These are phyloP conservation scores for Zaprionus obscuricornis DNA, from an alignment of 2,888 invertebrate species.

Conservation along the genomic window DNA sequence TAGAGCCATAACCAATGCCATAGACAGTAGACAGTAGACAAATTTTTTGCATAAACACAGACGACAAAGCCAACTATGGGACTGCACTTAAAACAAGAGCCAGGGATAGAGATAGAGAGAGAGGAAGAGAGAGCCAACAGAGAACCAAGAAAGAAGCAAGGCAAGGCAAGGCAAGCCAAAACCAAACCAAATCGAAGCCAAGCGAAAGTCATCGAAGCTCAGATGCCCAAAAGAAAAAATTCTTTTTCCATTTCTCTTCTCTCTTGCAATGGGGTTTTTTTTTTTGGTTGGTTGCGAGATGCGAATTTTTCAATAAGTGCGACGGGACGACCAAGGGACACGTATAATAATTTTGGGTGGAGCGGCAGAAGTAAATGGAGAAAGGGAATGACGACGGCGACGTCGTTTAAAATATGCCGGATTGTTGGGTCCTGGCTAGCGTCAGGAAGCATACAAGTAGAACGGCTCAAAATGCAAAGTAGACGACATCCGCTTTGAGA, in stretches of 20 bases:
- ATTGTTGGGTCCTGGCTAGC: slow-evolving; percentile 56
- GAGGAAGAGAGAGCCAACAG: slow-evolving; percentile 12
- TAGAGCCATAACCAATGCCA: slow-evolving; percentile 23
- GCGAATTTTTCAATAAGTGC: slow-evolving; percentile 78
- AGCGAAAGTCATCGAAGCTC: slow-evolving; percentile 61
- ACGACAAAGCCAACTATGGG: slow-evolving; percentile 76
- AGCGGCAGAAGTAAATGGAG: not conserved
- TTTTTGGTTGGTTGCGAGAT: slow-evolving; percentile 44
- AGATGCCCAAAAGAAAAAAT: slow-evolving; percentile 52
- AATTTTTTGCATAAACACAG: slow-evolving; percentile 79
- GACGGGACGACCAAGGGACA: slow-evolving; percentile 50
- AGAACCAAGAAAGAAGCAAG: slow-evolving; percentile 21
- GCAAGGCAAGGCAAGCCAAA: slow-evolving; percentile 11
- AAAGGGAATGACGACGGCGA: slow-evolving; percentile 14
- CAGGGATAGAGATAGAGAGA: no score
- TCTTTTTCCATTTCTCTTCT: slow-evolving; percentile 19
- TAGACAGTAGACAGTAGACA: slow-evolving; percentile 63
- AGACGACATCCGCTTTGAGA: slow-evolving; percentile 79
- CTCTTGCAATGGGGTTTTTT: not conserved
- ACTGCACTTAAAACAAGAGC: slow-evolving; percentile 75
- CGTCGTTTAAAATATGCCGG: slow-evolving; percentile 76
- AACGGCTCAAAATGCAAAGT: slow-evolving; percentile 79
- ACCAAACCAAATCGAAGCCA: slow-evolving; percentile 46
- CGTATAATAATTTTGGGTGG: slow-evolving; percentile 64
- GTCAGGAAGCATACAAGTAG: slow-evolving; percentile 77